phyloP scores from a whole-genome alignment of 2,113 vertebrate genomes.

The Motacilla tschutschensis region DNA sequence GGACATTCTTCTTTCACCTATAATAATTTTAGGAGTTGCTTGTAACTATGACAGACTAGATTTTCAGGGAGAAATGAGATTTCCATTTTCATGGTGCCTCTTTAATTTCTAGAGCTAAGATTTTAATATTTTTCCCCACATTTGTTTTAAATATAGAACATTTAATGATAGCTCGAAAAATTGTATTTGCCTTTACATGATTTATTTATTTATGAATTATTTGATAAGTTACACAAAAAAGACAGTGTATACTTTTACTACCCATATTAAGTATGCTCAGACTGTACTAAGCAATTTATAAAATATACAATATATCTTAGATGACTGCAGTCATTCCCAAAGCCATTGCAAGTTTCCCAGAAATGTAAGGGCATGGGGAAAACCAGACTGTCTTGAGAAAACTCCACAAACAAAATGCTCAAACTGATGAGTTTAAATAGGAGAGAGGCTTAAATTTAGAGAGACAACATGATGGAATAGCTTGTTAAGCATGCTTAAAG shows the following conservation, averaged over 20 bases:
- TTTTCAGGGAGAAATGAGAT: constrained; percentile 33
- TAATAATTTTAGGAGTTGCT: constrained; percentile 19
- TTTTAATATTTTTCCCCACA: constrained; percentile 6
- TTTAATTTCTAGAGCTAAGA: constrained; percentile 19
- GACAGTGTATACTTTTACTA: not conserved
- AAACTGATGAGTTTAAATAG: not conserved
- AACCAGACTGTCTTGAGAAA: not conserved
- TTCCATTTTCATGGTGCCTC: constrained; percentile 7
- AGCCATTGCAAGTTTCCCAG: not conserved
- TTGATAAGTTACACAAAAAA: constrained; percentile 23
- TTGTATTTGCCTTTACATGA: constrained; percentile 32
- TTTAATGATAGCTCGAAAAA: constrained; percentile 46
- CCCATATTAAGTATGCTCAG: constrained; percentile 24
- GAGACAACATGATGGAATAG: not conserved
- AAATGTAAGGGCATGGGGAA: not conserved
- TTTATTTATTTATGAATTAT: constrained; percentile 41
- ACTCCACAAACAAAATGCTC: not conserved
- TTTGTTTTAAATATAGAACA: constrained; percentile 46
- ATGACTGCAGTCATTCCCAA: constrained; percentile 15
- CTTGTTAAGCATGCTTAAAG: not conserved
- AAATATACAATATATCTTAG: constrained; percentile 17
- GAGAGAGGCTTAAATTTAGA: not conserved
- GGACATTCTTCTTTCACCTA: constrained; percentile 18
- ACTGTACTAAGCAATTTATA: constrained; percentile 36
- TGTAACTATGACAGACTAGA: constrained; percentile 15